phyloP scores from a whole-genome alignment of 2,797 vertebrate species.

The Poecile montanus region DNA sequence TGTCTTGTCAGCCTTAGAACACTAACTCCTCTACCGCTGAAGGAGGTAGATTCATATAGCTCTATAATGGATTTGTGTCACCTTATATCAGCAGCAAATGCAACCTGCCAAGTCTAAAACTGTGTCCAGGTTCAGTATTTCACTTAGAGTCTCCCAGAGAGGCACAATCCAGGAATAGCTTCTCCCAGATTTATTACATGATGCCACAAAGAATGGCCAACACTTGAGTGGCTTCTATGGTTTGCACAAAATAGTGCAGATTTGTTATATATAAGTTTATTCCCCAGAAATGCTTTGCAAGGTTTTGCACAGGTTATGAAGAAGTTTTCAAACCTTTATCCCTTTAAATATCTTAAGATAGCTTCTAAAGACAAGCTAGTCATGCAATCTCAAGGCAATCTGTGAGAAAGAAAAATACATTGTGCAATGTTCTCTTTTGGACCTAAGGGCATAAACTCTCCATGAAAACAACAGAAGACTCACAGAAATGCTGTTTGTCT shows the following conservation, averaged over 20 bases:
- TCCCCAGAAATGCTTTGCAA: not conserved
- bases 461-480: not conserved
- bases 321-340: not conserved
- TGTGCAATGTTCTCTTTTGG: not conserved
- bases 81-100: not conserved
- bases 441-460: not conserved
- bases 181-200: not conserved
- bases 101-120: not conserved
- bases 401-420: not conserved
- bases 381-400: not conserved
- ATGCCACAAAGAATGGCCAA: not conserved
- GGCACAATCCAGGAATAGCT: not conserved
- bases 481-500: not conserved
- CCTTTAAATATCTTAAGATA: not conserved
- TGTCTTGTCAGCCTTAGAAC: not conserved
- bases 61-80: constrained; percentile 22
- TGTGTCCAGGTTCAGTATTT: not conserved
- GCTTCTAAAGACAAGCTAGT: not conserved
- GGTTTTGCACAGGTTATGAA: not conserved
- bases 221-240: not conserved
- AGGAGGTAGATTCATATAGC: not conserved
- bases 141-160: constrained; percentile 1
- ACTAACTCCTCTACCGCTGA: not conserved
- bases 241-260: not conserved
- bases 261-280: not conserved